Conservation (phyloP, 2,797 vertebrate genomes). For the Mormyrus hasselquistii region DNA sequence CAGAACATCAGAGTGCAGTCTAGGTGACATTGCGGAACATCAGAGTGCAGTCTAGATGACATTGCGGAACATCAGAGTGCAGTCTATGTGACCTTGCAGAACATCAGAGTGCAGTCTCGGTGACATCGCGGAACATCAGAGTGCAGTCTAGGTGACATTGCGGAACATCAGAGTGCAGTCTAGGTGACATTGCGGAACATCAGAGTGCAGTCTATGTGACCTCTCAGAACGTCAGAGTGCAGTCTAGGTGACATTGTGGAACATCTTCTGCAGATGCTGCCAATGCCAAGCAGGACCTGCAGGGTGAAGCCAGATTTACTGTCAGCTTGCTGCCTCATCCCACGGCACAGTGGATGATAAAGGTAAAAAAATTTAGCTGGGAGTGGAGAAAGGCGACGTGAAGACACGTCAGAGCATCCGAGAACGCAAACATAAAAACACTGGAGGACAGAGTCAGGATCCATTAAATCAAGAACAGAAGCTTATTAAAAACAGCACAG, state of each 20-base stretch:
- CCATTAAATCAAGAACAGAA: background rate
- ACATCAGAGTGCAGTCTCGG: background rate
- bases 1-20: no score
- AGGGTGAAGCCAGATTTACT: background rate
- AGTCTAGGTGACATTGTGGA: background rate
- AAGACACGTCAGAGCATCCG: background rate
- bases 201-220: background rate
- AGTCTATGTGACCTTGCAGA: background rate
- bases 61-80: background rate
- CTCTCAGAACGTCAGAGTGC: background rate
- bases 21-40: no score
- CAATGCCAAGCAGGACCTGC: background rate
- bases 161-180: no score
- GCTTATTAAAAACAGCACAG: background rate
- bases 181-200: no score
- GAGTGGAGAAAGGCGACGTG: background rate
- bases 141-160: background rate
- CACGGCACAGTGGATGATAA: background rate
- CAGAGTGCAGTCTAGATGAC: background rate
- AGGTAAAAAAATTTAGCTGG: background rate
- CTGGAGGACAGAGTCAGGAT: background rate
- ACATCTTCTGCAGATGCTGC: background rate
- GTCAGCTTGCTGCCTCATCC: background rate
- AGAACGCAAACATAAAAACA: background rate
- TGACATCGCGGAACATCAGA: background rate